Evolutionary conservation across 2,797 vertebrate genomes (phyloP).

Genomic region (Sebastes miniatus): DNA sequence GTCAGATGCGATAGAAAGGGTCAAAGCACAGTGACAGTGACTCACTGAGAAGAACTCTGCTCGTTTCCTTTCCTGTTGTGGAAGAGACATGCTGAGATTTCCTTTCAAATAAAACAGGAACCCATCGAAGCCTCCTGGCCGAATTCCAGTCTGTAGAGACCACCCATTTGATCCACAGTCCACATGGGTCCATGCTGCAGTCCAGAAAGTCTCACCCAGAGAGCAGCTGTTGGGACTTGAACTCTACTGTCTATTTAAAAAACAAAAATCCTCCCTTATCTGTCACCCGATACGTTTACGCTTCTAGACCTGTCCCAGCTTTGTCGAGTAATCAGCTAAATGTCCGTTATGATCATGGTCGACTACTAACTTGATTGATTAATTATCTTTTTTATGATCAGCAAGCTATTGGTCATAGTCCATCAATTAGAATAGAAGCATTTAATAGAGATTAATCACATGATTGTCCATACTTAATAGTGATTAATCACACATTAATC

Average conservation of each 20-base stretch:
- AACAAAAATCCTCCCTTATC: too few species aligned
- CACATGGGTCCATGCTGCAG: not conserved
- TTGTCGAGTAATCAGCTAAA: not conserved
- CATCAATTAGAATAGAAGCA: too few species aligned
- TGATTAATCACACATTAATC: too few species aligned
- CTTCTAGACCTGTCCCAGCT: not conserved
- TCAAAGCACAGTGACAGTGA: constrained; percentile 55
- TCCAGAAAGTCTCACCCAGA: not conserved
- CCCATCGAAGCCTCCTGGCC: constrained; percentile 14
- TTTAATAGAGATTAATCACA: too few species aligned
- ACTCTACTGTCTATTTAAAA: not conserved
- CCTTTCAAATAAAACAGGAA: constrained; percentile 47
- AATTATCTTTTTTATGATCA: not conserved
- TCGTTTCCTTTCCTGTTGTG: constrained; percentile 61
- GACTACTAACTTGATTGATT: not conserved
- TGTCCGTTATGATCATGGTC: not conserved
- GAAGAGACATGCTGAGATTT: constrained; percentile 45
- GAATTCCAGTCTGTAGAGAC: constrained; percentile 18
- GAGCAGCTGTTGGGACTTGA: not conserved
- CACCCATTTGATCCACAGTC: constrained; percentile 18
- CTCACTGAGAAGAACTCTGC: constrained; percentile 41
- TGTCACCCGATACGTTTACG: not conserved
- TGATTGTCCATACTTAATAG: too few species aligned
- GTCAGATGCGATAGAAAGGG: constrained; percentile 53
- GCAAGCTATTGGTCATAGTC: too few species aligned